These are phyloP conservation scores for Crambe crambe DNA, from an alignment of 37 sponge, comb jelly and placozoan species.

Conservation along the genomic window DNA sequence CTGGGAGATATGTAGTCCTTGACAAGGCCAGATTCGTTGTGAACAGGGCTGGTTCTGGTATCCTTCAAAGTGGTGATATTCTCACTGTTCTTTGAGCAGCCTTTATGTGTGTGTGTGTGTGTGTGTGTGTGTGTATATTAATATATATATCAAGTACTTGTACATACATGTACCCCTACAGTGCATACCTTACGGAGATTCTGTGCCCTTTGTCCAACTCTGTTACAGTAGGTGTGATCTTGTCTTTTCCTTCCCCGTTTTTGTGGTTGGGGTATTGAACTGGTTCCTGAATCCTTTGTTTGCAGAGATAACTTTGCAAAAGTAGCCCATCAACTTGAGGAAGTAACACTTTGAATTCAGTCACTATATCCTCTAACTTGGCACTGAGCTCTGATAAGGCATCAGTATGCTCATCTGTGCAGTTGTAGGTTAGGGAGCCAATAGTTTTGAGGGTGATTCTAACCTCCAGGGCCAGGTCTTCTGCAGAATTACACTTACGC, in stretches of 20 bases:
- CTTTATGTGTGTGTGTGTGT: background rate
- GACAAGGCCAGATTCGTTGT: too few relatives aligned
- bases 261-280: background rate
- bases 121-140: background rate
- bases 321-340: background rate
- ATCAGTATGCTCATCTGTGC: slow-evolving; percentile 2
- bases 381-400: background rate
- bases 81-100: too few relatives aligned
- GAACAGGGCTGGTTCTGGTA: too few relatives aligned
- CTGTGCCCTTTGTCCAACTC: background rate
- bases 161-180: too few relatives aligned
- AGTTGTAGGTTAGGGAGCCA: background rate
- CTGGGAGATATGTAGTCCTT: too few relatives aligned
- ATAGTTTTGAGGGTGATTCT: background rate
- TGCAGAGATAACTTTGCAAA: background rate
- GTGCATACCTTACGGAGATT: background rate
- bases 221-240: background rate
- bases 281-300: background rate
- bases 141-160: slow-evolving; percentile 1
- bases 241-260: background rate
- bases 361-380: background rate
- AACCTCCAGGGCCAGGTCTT: background rate
- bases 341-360: background rate
- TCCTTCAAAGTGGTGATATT: too few relatives aligned
- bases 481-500: background rate